phyloP scores from a whole-genome alignment of 2,113 vertebrate genomes.

The Oryzias celebensis region DNA sequence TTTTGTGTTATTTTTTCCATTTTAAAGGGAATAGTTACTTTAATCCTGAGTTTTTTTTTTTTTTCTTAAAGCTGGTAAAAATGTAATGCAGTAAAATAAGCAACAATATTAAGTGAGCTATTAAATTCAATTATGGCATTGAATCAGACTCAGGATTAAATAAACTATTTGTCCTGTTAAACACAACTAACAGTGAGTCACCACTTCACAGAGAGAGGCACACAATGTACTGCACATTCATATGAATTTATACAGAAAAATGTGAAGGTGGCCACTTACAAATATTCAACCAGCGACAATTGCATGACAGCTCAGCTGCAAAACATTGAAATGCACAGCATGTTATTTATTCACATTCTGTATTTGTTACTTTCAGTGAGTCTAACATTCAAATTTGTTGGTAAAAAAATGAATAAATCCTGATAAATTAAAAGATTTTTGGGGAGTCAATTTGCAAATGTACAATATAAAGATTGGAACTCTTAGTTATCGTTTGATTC shows the following conservation, averaged over 20 bases:
- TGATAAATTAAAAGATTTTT: not conserved
- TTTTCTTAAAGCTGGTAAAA: not conserved
- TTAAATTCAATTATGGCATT: too few species aligned
- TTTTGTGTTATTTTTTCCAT: not conserved
- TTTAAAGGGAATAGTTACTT: slow-evolving; percentile 17
- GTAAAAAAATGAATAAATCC: not conserved
- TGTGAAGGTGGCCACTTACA: slow-evolving; percentile 9
- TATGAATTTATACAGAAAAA: slow-evolving; percentile 37
- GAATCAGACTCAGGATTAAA: slow-evolving; percentile 13
- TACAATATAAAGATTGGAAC: too few species aligned
- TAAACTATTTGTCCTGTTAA: slow-evolving; percentile 15
- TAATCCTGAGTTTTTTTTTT: slow-evolving; percentile 9
- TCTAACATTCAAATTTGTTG: slow-evolving; percentile 62
- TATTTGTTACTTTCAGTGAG: slow-evolving; percentile 64
- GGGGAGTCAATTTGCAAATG: too few species aligned
- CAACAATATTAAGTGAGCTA: not conserved
- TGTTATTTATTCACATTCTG: slow-evolving; percentile 57
- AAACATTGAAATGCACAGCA: slow-evolving; percentile 25
- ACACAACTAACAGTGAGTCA: slow-evolving; percentile 27
- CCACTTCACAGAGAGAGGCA: slow-evolving; percentile 46
- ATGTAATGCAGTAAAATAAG: not conserved
- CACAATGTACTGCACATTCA: slow-evolving; percentile 60
- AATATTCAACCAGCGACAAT: slow-evolving; percentile 10
- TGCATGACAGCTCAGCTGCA: slow-evolving; percentile 6
- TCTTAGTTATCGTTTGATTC: too few species aligned